phyloP scores from a whole-genome alignment of 1,140 invertebrate species.

The Aphaenogaster rudis region DNA sequence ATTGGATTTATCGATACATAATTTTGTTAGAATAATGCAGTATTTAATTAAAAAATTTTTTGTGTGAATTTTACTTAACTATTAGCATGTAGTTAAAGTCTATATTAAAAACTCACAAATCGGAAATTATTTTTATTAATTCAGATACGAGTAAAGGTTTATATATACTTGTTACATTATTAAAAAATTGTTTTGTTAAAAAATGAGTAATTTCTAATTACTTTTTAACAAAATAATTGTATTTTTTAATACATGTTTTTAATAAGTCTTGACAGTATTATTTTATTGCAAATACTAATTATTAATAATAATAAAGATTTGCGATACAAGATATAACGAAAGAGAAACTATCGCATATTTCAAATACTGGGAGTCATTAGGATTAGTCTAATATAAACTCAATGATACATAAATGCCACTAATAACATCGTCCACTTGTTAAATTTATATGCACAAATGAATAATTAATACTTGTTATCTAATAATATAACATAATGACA shows the following conservation, averaged over 20 bases:
- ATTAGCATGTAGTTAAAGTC: neutral
- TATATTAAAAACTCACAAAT: neutral
- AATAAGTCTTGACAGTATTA: neutral
- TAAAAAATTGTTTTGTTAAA: neutral
- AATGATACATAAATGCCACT: neutral
- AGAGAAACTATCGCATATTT: neutral
- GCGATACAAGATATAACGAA: too few relatives aligned
- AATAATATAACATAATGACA: constrained; percentile 7
- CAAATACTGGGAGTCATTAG: neutral
- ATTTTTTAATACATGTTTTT: neutral
- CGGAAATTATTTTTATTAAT: neutral
- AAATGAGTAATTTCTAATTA: neutral
- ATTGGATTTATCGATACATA: neutral
- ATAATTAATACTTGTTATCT: neutral
- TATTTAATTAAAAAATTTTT: constrained; percentile 24
- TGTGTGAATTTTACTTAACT: neutral
- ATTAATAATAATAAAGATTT: neutral
- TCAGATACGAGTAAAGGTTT: neutral
- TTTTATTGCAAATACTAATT: neutral
- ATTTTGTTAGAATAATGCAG: neutral
- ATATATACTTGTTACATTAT: neutral
- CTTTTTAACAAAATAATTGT: neutral
- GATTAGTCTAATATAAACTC: neutral
- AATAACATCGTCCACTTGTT: neutral
- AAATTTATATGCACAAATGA: neutral